These are phyloP conservation scores for Limnephilus lunatus DNA, from an alignment of 2,888 invertebrate species.

Conservation along the genomic window DNA sequence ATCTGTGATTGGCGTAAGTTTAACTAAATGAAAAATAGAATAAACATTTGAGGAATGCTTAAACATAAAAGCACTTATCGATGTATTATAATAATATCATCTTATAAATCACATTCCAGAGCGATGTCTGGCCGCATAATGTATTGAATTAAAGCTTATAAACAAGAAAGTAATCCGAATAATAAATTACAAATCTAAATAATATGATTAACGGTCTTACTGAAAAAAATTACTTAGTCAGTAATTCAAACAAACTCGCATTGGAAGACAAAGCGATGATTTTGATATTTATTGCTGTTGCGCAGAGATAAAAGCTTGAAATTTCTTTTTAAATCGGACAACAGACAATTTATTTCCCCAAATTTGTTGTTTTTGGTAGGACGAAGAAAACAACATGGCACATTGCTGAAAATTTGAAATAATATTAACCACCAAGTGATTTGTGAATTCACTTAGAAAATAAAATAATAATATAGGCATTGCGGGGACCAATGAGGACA, in stretches of 20 bases:
- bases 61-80: slow-evolving; percentile 43
- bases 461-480: neutral
- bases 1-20: neutral
- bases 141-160: slow-evolving; percentile 31
- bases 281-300: neutral
- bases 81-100: slow-evolving; percentile 28
- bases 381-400: neutral
- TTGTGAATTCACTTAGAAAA: neutral
- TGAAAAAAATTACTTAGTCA: slow-evolving; percentile 22
- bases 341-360: neutral
- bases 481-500: neutral
- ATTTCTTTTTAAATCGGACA: neutral
- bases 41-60: slow-evolving; percentile 1
- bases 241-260: slow-evolving; percentile 12
- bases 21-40: slow-evolving; percentile 12
- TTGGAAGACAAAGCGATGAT: neutral
- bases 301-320: neutral
- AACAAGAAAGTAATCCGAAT: slow-evolving; percentile 28
- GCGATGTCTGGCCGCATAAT: slow-evolving; percentile 39
- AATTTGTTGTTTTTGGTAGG: neutral
- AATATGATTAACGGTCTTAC: slow-evolving; percentile 23
- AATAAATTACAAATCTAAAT: slow-evolving; percentile 40
- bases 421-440: neutral
- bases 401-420: neutral
- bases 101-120: slow-evolving; percentile 44